Base-by-base conservation (phyloP, 1,140 invertebrate species). In the Pseudomyrmex sp. region DNA sequence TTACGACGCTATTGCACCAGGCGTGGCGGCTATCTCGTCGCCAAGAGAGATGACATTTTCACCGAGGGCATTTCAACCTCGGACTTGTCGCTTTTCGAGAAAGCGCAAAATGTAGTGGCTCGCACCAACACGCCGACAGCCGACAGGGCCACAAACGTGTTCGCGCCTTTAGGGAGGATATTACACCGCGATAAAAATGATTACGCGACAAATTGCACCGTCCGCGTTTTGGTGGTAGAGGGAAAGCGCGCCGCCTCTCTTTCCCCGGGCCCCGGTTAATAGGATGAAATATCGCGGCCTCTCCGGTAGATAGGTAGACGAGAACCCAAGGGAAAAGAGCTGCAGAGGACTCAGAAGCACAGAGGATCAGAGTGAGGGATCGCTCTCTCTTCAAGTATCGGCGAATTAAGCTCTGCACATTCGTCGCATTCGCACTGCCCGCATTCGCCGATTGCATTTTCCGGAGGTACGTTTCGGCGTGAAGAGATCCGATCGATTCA, bases 391-490 rank as follows among this genome's bases (percentile, higher is more conserved):
- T 72, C 66, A 61, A 44, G 68, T 80, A 80, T 80, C 76, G 54
- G 23, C 66, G 66, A 80, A 80, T 80, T 80, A 80, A 80, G 66
- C 76, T n/a, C 76, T 13, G 66, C 54, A 35, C 35, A 80, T 66
- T 80, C 68, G 76, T 70, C 76, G 66, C 76, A 23, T 80, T 80
- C 66, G 66, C 76, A 66, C 66, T 66, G 44, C 66, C 54, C 76
- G 76, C 76, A 80, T 80, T 80, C 76, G 76, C 66, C 76, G 76
- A 80, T 80, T 66, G 76, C 76, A 80, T 80, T 80, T 80, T 80
- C 76, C 66, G 54, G 76, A 48, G 76, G 66, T 80, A 80, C 76
- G 66, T 80, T 80, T 70, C 76, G 76, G 54, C 66, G 76, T 80
- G 76, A 80, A 66, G 76, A 72, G 76, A 80, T 80, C 76, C 66